phyloP scores from a whole-genome alignment of 2,888 invertebrate species.

The Hirtodrosophila trivittata region DNA sequence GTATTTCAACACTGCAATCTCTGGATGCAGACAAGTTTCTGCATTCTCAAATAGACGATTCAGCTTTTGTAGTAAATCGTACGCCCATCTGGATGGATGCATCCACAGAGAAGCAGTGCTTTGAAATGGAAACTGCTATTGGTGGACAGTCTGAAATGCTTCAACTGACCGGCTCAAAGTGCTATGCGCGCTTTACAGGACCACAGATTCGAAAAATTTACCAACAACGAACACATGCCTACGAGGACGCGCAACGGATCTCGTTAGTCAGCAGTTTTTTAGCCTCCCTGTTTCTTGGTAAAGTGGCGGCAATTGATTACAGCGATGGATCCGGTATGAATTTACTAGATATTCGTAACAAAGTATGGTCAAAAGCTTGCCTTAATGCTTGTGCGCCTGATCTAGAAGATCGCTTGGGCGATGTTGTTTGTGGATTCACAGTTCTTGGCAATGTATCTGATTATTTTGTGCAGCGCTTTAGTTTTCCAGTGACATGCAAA shows the following conservation, averaged over 20 bases:
- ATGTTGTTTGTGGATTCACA: constrained; percentile 88
- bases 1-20: constrained; percentile 86
- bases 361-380: constrained; percentile 90
- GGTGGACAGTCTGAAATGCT: constrained; percentile 86
- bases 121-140: constrained; percentile 90
- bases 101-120: constrained; percentile 82
- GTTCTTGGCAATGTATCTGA: constrained; percentile 89
- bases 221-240: constrained; percentile 88
- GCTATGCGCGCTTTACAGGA: constrained; percentile 90
- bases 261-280: constrained; percentile 97
- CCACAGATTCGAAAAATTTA: constrained; percentile 96
- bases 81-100: constrained; percentile 99
- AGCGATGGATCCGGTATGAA: constrained; percentile 99
- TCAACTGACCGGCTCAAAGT: constrained; percentile 82
- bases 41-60: constrained; percentile 91
- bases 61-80: constrained; percentile 90
- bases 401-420: constrained; percentile 89
- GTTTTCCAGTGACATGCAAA: constrained; percentile 91
- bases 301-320: constrained; percentile 94
- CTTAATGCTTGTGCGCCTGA: constrained; percentile 91
- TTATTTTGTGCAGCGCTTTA: constrained; percentile 94
- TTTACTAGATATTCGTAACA: constrained; percentile 91
- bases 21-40: constrained; percentile 91
- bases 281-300: constrained; percentile 93
- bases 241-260: constrained; percentile 92